These are phyloP conservation scores for Clavelina lepadiformis DNA, from an alignment of 23 tunicate species.

Conservation along the genomic window DNA sequence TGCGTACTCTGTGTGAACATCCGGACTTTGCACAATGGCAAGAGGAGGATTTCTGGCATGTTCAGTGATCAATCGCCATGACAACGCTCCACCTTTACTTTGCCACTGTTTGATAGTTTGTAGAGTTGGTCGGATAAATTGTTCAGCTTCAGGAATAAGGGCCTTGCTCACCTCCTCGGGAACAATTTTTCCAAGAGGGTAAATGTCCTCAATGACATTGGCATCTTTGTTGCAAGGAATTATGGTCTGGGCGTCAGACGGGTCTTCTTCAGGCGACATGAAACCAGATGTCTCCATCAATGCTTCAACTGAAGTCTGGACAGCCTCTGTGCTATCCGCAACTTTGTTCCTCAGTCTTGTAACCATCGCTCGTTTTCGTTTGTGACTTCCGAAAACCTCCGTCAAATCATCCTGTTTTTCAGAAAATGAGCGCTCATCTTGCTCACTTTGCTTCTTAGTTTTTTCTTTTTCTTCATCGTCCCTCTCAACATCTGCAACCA, in stretches of 20 bases:
- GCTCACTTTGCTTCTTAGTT: not conserved
- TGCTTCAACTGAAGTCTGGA: conserved; percentile 10
- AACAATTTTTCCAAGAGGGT: conserved; percentile 22
- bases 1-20: conserved; percentile 14
- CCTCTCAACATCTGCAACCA: not conserved
- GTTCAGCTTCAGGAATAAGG: conserved; percentile 4
- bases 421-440: not conserved
- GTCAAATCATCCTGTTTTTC: conserved; percentile 24
- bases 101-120: conserved; percentile 11
- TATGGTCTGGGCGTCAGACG: not conserved
- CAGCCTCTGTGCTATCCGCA: conserved; percentile 20
- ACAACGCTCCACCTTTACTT: not conserved
- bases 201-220: conserved; percentile 24
- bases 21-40: not conserved
- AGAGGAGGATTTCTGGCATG: conserved; percentile 15
- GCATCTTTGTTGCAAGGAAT: conserved; percentile 19
- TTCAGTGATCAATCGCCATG: conserved; percentile 4
- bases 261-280: conserved; percentile 15
- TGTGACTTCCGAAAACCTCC: conserved; percentile 20
- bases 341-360: conserved; percentile 7
- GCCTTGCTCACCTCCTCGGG: conserved; percentile 15
- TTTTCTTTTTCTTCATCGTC: conserved; percentile 2
- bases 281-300: not conserved
- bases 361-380: conserved; percentile 1
- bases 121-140: conserved; percentile 20